These are phyloP conservation scores for Ammospiza maritima DNA, from an alignment of 2,797 vertebrate genomes.

Conservation along the genomic window DNA sequence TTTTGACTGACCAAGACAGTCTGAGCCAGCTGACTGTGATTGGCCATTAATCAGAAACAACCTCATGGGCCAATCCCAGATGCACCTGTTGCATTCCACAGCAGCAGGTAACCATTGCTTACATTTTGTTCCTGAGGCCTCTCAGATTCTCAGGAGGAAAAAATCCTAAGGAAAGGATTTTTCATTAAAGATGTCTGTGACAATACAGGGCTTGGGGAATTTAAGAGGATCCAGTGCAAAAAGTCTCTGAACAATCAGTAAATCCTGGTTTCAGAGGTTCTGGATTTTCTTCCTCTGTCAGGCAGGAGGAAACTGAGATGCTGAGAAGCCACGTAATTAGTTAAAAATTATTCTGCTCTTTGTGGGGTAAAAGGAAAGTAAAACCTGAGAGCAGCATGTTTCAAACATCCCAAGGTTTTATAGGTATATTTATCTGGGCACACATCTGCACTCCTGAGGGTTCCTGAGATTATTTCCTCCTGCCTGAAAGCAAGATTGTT, in stretches of 20 bases:
- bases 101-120: no score
- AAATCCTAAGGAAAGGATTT: no score
- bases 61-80: no score
- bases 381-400: not conserved
- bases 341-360: not conserved
- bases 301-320: not conserved
- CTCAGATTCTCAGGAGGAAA: no score
- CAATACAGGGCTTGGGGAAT: not conserved
- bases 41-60: no score
- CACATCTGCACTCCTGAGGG: not conserved
- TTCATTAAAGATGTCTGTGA: no score
- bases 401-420: not conserved
- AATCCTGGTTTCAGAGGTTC: not conserved
- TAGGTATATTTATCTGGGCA: not conserved
- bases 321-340: not conserved
- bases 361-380: not conserved
- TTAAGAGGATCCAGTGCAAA: not conserved
- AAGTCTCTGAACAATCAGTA: not conserved
- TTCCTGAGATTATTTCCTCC: not conserved
- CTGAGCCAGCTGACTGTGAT: no score
- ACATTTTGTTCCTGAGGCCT: no score
- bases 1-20: no score
- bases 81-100: no score
- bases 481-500: not conserved
- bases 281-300: not conserved